Conservation (phyloP, 2,888 invertebrate species). For the Drosophila pegasa region DNA sequence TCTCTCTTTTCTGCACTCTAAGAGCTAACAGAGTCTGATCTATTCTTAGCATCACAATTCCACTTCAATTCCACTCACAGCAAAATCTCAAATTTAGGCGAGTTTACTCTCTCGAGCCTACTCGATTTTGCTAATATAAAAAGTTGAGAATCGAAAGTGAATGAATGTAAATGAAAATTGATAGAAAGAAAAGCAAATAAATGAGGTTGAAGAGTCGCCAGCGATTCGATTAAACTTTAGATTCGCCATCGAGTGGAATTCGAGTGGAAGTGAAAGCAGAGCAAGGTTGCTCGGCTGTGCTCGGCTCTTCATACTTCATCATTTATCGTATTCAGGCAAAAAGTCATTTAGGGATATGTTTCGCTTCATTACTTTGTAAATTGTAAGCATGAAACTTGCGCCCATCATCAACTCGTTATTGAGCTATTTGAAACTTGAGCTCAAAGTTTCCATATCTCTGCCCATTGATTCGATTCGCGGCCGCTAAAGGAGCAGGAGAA, state of each 20-base stretch:
- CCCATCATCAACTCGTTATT: constrained; percentile 27
- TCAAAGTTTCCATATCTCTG: constrained; percentile 20
- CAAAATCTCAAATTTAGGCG: neutral
- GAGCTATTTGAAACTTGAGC: constrained; percentile 33
- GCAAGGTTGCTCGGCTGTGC: too few relatives aligned
- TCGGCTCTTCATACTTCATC: neutral
- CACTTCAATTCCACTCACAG: neutral
- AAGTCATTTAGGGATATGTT: constrained; percentile 31
- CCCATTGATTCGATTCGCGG: constrained; percentile 10
- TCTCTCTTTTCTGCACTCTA: neutral
- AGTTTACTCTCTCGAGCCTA: constrained; percentile 2
- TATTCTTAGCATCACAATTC: neutral
- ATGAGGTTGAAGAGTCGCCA: neutral
- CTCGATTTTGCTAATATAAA: constrained; percentile 4
- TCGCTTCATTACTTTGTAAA: constrained; percentile 38
- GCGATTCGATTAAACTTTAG: constrained; percentile 1
- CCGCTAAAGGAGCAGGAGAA: neutral
- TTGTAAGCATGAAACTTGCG: constrained; percentile 29
- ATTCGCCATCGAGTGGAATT: neutral
- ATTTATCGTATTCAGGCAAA: constrained; percentile 7
- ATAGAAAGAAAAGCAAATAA: constrained; percentile 4
- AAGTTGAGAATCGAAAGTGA: neutral
- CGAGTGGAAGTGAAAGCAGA: constrained; percentile 7
- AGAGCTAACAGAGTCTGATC: neutral
- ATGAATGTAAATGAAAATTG: neutral